These are phyloP conservation scores for Parochlus steinenii DNA, from an alignment of 2,888 invertebrate genomes.

Conservation along the genomic window DNA sequence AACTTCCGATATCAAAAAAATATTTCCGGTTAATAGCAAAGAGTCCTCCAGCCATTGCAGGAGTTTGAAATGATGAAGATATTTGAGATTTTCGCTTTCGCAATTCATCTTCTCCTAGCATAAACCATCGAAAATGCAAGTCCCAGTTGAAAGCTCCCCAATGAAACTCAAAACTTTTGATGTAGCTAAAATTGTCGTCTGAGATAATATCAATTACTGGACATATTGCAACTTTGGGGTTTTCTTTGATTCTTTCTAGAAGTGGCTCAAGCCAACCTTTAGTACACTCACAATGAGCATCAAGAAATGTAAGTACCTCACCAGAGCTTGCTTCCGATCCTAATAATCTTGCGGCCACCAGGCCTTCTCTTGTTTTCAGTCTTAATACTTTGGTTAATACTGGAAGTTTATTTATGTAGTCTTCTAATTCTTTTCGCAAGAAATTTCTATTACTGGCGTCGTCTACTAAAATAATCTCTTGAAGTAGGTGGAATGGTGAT, in stretches of 20 bases:
- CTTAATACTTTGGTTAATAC: slow-evolving; percentile 49
- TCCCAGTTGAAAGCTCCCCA: slow-evolving; percentile 99
- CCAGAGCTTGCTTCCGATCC: slow-evolving; percentile 58
- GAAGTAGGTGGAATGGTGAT: slow-evolving; percentile 58
- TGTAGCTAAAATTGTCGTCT: slow-evolving; percentile 90
- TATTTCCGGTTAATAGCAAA: slow-evolving; percentile 69
- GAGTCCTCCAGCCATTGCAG: slow-evolving; percentile 86
- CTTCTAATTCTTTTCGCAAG: slow-evolving; percentile 44
- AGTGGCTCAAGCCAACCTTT: slow-evolving; percentile 65
- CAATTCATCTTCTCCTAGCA: slow-evolving; percentile 40
- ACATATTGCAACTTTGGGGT: slow-evolving; percentile 32
- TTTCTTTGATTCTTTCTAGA: slow-evolving; percentile 35
- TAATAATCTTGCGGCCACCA: slow-evolving; percentile 65
- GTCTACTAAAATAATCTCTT: slow-evolving; percentile 77
- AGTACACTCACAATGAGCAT: slow-evolving; percentile 93
- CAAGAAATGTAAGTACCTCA: slow-evolving; percentile 73
- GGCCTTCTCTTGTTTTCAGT: slow-evolving; percentile 48
- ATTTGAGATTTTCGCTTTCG: slow-evolving; percentile 51
- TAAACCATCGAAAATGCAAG: slow-evolving; percentile 70
- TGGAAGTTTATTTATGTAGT: slow-evolving; percentile 43
- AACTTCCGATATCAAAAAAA: slow-evolving; percentile 75
- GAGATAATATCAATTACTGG: slow-evolving; percentile 90
- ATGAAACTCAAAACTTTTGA: slow-evolving; percentile 85
- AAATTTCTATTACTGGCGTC: slow-evolving; percentile 72
- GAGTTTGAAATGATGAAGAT: slow-evolving; percentile 59